Evolutionary conservation across 2,797 vertebrate genomes (phyloP).

Genomic region (Argentina silus): DNA sequence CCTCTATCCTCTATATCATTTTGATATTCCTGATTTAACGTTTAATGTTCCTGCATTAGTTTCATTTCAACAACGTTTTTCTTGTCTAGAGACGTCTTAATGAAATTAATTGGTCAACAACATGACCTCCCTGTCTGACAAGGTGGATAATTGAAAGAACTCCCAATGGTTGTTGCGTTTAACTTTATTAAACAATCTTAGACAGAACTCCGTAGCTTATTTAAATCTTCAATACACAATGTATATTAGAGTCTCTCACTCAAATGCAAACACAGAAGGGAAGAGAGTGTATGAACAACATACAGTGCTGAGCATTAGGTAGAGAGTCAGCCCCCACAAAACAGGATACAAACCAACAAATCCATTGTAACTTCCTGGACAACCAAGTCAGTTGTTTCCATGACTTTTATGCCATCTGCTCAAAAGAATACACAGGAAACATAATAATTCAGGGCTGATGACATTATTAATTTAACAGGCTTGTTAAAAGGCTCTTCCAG

Average conservation of each 20-base stretch:
- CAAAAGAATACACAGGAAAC: constrained; percentile 27
- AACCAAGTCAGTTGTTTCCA: background rate
- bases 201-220: constrained; percentile 29
- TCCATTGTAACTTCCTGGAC: background rate
- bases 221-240: constrained; percentile 19
- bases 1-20: too few species aligned
- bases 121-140: too few species aligned
- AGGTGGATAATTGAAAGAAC: too few species aligned
- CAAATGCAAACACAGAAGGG: constrained; percentile 10
- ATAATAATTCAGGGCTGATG: constrained; percentile 16
- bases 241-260: constrained; percentile 13
- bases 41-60: too few species aligned
- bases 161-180: constrained; percentile 9
- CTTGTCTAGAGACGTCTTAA: too few species aligned
- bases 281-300: background rate
- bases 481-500: constrained; percentile 31
- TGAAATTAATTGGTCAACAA: too few species aligned
- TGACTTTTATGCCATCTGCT: constrained; percentile 19
- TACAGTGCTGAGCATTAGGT: background rate
- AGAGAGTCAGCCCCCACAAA: constrained; percentile 15
- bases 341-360: background rate
- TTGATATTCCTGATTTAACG: background rate
- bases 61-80: too few species aligned
- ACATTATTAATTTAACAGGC: constrained; percentile 20
- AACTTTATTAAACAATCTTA: constrained; percentile 21